Evolutionary conservation across 2,113 vertebrate genomes (phyloP), one percentile per base, ranked within the genome.

Genomic region (Bos javanicus): DNA sequence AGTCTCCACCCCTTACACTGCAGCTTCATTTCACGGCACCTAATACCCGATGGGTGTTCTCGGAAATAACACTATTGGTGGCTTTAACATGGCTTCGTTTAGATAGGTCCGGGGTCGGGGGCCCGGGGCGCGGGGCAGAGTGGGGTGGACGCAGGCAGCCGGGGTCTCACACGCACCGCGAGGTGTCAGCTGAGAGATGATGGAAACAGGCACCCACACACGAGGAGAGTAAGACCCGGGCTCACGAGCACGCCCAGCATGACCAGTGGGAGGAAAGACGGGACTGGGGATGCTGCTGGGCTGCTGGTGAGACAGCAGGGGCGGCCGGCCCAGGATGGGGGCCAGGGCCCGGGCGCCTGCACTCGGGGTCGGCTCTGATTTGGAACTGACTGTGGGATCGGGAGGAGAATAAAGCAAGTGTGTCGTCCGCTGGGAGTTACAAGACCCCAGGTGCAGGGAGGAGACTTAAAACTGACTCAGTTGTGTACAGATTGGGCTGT

Each of bases 1-100:
- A 98, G 91, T 96, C 95, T 94, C 96, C 67, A 81, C 26, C 87
- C 84, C 74, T 94, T 94, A 92, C 50, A 78, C 19, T 25, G 64
- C 95, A 78, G 36, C 88, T 97, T 92, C 93, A 26, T 94, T 95
- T 97, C 96, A 83, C 43, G 39, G 57, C n/a, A 64, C 43, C 67
- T 85, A n/a, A 39, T 87, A 87, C 96, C 92, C 88, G 80, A 59
- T 57, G 54, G 59, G 52, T 59, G 43, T 13, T 87, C 59, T 91
- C 80, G 5, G 36, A 62, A 94, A 96, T 88, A 92, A 59, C 67
- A 83, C 87, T 87, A 33, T 54, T 88, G 33, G 52, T 33, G 87
- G 28, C 90, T 96, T 95, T 76, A 85, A 36, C 87, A 21, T 85
- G 92, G 56, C 16, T 84, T 97, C 25, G 48, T 84, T 48, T 92